Base-by-base conservation (phyloP, 2,797 vertebrate species). In the Ispidina picta region DNA sequence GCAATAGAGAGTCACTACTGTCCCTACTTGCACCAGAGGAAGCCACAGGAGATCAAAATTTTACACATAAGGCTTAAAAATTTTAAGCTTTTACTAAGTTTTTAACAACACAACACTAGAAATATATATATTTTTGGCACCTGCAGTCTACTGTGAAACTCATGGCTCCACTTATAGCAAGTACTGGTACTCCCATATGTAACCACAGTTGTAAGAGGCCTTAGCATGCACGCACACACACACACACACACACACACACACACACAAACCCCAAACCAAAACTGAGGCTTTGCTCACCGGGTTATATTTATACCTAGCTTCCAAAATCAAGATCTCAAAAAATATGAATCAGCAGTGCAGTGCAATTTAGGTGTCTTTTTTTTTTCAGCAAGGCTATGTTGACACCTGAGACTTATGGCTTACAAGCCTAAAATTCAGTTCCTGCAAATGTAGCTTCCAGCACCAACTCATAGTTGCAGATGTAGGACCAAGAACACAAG, bases 1-100 rank as follows among this genome's bases (percentile, higher is more conserved):
- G 89, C 91, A 92, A 83, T 56, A 71, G 60, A 80, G 88, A 49
- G 48, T 76, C 86, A 60, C 56, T 70, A 44, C 44, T 39, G 19
- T 11, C 43, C n/a, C n/a, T 48, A 2, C 26, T 59, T 5, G 1
- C 63, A 4, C 31, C 37, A 5, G 16, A 23, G n/a, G 29, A 51
- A 72, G 31, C 15, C 59, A 4, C 52, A 2, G 48, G 9, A 0
- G 0, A 39, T 9, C 19, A 31, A 16, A 64, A 5, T 26, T 13
- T 3, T 2, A 2, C 21, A 5, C 8, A 8, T 23, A 3, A 6
- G 10, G 7, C 3, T 46, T 49, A 56, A 22, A 46, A 49, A 83
- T 48, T 22, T 85, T 64, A 52, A 56, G 26, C 3, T 12, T 49
- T 39, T 13, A 14, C 26, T 15, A n/a, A 29, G 4, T 79, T 81